These are phyloP conservation scores for Helarctos malayanus DNA, from an alignment of 2,797 vertebrate species.

Conservation along the genomic window DNA sequence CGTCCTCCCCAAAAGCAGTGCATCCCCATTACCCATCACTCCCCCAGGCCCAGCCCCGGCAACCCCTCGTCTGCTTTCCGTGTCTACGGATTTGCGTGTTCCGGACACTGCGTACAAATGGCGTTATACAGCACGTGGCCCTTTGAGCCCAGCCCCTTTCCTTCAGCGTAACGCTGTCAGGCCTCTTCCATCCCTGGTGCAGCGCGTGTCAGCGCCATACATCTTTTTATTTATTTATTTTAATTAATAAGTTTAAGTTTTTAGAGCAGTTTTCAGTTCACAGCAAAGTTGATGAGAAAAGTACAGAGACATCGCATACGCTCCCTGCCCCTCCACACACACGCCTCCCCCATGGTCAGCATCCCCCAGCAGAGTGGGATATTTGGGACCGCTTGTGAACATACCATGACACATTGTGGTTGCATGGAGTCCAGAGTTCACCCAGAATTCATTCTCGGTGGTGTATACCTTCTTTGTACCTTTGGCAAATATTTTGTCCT, in stretches of 20 bases:
- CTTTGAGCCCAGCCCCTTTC: not conserved
- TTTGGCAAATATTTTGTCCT: not conserved
- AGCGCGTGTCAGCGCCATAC: not conserved
- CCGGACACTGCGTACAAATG: not conserved
- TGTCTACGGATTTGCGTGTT: not conserved
- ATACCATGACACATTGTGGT: fast-evolving
- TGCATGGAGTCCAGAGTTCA: not conserved
- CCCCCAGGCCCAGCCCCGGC: not conserved
- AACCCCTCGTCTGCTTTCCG: not conserved
- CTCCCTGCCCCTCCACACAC: not conserved
- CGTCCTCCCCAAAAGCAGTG: not conserved
- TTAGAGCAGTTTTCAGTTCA: not conserved
- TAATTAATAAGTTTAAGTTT: not conserved
- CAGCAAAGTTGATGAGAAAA: not conserved
- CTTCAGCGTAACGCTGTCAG: not conserved
- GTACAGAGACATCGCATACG: too few species aligned
- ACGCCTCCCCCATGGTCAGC: too few species aligned
- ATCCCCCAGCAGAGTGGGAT: not conserved
- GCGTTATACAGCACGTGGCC: not conserved
- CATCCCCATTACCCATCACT: not conserved
- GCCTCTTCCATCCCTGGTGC: not conserved
- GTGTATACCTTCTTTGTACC: not conserved
- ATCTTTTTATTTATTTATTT: not conserved
- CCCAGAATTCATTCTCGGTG: not conserved
- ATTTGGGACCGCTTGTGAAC: not conserved